Base-by-base conservation (phyloP, 2,888 invertebrate genomes). In the Tricholauxania praeusta region DNA sequence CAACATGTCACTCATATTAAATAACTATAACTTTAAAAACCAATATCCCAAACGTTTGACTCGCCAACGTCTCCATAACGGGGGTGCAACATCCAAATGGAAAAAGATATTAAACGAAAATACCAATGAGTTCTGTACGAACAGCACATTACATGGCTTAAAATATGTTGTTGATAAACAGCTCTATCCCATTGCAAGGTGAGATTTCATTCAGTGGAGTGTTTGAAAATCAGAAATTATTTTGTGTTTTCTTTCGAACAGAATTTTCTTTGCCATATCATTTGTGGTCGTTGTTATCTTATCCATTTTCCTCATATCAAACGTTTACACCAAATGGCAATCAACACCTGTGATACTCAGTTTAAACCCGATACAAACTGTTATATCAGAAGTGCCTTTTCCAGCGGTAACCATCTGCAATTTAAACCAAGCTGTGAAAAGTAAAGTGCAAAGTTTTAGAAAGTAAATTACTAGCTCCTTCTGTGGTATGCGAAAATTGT, bases 401-500 rank as follows among this genome's bases (percentile, higher is more conserved):
- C 95, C 96, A 0, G 93, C 95, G 0, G 88, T 96, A 1, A 95
- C 95, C 0, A 91, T 96, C 74, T 96, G 96, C 84, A 95, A 95
- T 83, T 92, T 94, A 85, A 96, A 95, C 85, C 93, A 93, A 83
- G 94, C 92, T 0, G 91, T 91, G 88, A 32, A 91, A 91, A 73
- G 92, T 91, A 3, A 87, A 88, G 76, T 87, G 4, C 28, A 28
- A 28, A 28, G 28, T 28, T 28, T 28, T 28, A 28, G 28, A 28
- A 28, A 28, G 28, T 28, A 28, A 28, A 28, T 28, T 28, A 28
- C 28, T 4, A 28, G 28, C 28, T 4, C 28, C 2, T 4, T 3
- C 28, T 28, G 4, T 3, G 28, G 28, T 28, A 28, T 3, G 28
- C 28, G 4, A 28, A 28, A 28, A 4, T 28, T 28, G 28, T 0